Percentiles rank a stretch among this genome's conserved stretches.
Evolutionary conservation across 2,888 invertebrate species (phyloP).

Genomic region (Drosophila picticornis): DNA sequence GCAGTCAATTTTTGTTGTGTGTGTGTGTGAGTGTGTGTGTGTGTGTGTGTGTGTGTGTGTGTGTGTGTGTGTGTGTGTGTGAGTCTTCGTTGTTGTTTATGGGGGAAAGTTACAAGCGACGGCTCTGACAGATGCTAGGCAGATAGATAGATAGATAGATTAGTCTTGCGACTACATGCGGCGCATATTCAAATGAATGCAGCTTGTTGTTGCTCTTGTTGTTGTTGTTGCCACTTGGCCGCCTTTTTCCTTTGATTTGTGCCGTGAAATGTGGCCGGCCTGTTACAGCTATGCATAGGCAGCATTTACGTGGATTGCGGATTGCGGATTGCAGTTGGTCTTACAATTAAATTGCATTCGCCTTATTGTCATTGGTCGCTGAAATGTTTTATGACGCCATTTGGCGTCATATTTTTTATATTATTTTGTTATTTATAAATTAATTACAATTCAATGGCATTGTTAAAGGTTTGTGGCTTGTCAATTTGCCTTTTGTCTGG

Average conservation of each 20-base stretch:
- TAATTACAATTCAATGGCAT: conserved; percentile 33
- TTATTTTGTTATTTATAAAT: conserved; percentile 5
- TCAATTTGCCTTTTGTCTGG: conserved; percentile 45
- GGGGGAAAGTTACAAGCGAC: conserved; percentile 78
- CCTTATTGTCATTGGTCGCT: conserved; percentile 53
- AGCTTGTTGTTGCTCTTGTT: conserved; percentile 35
- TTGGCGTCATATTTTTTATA: conserved; percentile 39
- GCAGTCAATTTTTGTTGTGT: conserved; percentile 61
- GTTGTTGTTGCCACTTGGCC: conserved; percentile 62
- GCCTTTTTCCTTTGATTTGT: conserved; percentile 76
- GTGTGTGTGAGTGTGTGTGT: conserved; percentile 2
- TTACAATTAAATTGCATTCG: conserved; percentile 64
- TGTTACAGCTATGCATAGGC: conserved; percentile 35
- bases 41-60: conserved; percentile 33
- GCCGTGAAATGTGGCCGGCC: conserved; percentile 58
- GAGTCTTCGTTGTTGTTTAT: conserved; percentile 61
- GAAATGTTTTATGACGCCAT: conserved; percentile 54
- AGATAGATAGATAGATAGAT: conserved; percentile 62
- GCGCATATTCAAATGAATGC: conserved; percentile 78
- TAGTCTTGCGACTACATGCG: conserved; percentile 56
- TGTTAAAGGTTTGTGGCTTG: conserved; percentile 37
- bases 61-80: conserved; percentile 3
- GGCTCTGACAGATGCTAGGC: conserved; percentile 76
- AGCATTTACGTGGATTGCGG: conserved; percentile 38
- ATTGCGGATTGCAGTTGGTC: conserved; percentile 23